Evolutionary conservation across 1,140 invertebrate genomes (phyloP).

Genomic region (Zaprionus nigranus): DNA sequence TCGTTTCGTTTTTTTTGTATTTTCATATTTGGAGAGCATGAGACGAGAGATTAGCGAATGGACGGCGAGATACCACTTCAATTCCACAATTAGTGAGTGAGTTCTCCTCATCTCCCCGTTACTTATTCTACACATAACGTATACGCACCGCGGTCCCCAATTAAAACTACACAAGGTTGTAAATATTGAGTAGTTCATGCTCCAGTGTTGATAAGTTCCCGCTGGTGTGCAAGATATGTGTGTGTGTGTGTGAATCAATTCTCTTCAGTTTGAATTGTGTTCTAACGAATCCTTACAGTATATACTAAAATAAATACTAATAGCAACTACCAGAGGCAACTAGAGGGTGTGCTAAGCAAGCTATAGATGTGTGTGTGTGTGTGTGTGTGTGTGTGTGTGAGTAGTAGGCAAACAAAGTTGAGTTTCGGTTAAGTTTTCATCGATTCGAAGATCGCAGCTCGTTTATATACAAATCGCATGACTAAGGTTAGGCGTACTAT

Average conservation of each 20-base stretch:
- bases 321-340: not conserved
- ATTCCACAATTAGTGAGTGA: slow-evolving; percentile 50
- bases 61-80: slow-evolving; percentile 16
- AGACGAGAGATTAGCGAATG: slow-evolving; percentile 51
- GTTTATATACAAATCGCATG: slow-evolving; percentile 39
- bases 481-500: slow-evolving; percentile 35
- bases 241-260: not conserved
- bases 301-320: slow-evolving; percentile 15
- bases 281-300: not conserved
- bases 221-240: not conserved
- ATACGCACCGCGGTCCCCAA: slow-evolving; percentile 22
- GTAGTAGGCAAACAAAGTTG: slow-evolving; percentile 5
- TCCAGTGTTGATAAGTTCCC: not conserved
- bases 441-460: slow-evolving; percentile 28
- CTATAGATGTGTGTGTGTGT: not conserved
- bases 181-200: not conserved
- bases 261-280: not conserved
- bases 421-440: slow-evolving; percentile 7
- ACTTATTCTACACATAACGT: slow-evolving; percentile 12
- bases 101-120: not conserved
- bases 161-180: not conserved
- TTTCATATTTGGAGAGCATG: slow-evolving; percentile 27
- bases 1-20: slow-evolving; percentile 12
- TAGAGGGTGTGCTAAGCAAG: not conserved
- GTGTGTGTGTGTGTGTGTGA: slow-evolving; percentile 5